phyloP scores from a whole-genome alignment of 2,888 invertebrate genomes.

The Stenodema calcarata region DNA sequence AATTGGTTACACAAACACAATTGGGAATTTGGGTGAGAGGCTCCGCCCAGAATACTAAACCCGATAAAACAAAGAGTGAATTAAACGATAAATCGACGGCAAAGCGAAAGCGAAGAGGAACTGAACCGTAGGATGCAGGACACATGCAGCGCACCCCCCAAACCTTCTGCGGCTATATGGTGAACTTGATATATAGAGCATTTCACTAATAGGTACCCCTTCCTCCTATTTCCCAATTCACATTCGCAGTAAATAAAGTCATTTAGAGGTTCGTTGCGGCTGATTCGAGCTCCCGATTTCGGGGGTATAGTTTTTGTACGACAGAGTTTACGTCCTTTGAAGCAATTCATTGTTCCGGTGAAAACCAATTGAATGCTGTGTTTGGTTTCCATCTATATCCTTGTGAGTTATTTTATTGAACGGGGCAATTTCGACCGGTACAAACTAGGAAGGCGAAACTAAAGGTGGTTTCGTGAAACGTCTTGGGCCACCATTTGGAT shows the following conservation, averaged over 20 bases:
- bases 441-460: too few relatives aligned
- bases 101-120: neutral
- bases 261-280: conserved; percentile 9
- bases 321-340: neutral
- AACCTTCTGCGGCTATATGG: conserved; percentile 5
- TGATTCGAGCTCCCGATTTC: conserved; percentile 6
- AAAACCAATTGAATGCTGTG: neutral
- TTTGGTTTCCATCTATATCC: conserved; percentile 1
- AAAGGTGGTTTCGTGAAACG: too few relatives aligned
- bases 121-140: conserved; percentile 27
- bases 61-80: conserved; percentile 19
- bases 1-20: neutral
- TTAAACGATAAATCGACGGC: conserved; percentile 18
- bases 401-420: too few relatives aligned
- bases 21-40: neutral
- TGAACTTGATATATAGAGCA: conserved; percentile 20
- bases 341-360: neutral
- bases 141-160: conserved; percentile 22
- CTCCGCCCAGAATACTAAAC: neutral
- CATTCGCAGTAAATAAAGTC: conserved; percentile 40
- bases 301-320: neutral
- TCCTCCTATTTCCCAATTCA: conserved; percentile 13
- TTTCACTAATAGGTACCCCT: conserved; percentile 36
- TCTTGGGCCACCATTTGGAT: too few relatives aligned
- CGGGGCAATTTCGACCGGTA: too few relatives aligned